Base-by-base conservation (phyloP, 2,888 invertebrate genomes). In the Mesochorus sp. region DNA sequence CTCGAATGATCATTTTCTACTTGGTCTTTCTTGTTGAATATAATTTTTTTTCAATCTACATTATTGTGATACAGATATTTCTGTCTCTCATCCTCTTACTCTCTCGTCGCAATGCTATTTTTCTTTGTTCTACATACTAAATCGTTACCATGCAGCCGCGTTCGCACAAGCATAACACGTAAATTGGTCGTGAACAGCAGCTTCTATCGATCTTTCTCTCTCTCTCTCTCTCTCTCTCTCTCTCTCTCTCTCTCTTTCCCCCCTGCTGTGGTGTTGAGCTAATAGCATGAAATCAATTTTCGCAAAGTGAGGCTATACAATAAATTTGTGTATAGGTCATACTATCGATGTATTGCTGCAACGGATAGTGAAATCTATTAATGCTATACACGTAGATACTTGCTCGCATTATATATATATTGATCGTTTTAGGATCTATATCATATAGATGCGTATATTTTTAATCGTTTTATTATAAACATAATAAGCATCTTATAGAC, bases 281-380 rank as follows among this genome's bases (percentile, higher is more conserved):
- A 81, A 79, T 83, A 49, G 80, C 81, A 80, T 80, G 80, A 80
- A 85, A 84, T 81, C 81, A 82, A 85, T 85, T 84, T 82, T 81
- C 71, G 74, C 70, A 66, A 67, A 66, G 26, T 26, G 75, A 81
- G 76, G 67, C 71, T 71, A n/a, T n/a, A 47, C 76, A 77, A 77
- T 76, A 71, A 55, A 62, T 19, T 17, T 10, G 28, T 55, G 26
- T 37, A 75, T 17, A 31, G 31, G 19, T 28, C 14, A 10, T 17
- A 59, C 21, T 24, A 44, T 10, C 44, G 26, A 51, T 51, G 14
- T 26, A 37, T 37, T 19, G 17, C 17, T 31, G n/a, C n/a, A n/a
- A n/a, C n/a, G n/a, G n/a, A n/a, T n/a, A n/a, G 6, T 17, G 26
- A 44, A 26, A 44, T 17, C 6, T n/a, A n/a, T n/a, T n/a, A n/a